Percentiles rank a stretch among this genome's conserved stretches.
Evolutionary conservation across 2,888 invertebrate genomes (phyloP).

Genomic region (Metalampra italica): DNA sequence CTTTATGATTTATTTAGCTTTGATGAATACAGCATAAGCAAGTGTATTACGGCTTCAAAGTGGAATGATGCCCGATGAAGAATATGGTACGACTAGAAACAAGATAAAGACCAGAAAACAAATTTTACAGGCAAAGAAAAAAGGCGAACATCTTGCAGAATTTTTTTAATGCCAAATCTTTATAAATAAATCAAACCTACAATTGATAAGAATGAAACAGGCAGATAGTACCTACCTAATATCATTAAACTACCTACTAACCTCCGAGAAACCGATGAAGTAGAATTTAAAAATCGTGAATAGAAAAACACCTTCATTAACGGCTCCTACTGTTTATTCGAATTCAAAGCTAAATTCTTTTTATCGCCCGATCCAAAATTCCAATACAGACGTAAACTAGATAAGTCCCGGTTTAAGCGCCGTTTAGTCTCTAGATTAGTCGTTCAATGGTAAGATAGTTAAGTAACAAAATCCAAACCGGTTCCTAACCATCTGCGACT

Average conservation of each 20-base stretch:
- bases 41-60: no score
- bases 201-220: no score
- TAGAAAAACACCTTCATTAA: conserved; percentile 32
- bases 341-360: conserved; percentile 26
- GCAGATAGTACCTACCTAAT: no score
- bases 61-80: no score
- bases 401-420: conserved; percentile 43
- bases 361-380: conserved; percentile 44
- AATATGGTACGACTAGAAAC: no score
- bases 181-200: no score
- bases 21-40: no score
- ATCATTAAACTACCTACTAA: background rate
- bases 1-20: no score
- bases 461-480: conserved; percentile 45
- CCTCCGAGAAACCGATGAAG: background rate
- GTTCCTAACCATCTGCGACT: conserved; percentile 44
- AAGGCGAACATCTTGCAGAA: no score
- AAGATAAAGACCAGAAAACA: no score
- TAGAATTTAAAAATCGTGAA: conserved; percentile 7
- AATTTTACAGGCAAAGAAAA: no score
- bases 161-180: no score
- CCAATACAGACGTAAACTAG: conserved; percentile 47
- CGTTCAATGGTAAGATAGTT: conserved; percentile 31
- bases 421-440: conserved; percentile 42
- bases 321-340: conserved; percentile 16